Base-by-base conservation (phyloP, 2,888 invertebrate genomes). In the Phaonia tiefii region DNA sequence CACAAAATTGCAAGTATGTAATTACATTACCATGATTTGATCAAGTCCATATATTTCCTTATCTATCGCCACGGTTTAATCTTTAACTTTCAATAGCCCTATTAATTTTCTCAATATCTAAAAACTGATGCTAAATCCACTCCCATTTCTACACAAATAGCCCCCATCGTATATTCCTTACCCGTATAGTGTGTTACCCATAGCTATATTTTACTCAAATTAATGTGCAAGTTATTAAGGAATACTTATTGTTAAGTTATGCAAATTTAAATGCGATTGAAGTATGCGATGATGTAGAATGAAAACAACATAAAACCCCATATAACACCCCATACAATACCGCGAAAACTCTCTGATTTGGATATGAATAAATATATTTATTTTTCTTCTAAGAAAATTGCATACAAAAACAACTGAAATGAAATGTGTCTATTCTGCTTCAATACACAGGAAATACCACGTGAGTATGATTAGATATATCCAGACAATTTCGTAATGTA, bases 241-340 rank as follows among this genome's bases (percentile, higher is more conserved):
- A 42, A 54, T 69, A 49, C 7, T 69, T 39, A 69, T 54, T 39
- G 22, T 39, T 69, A 69, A 69, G 54, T 25, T 69, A 67, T 25
- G 37, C 26, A 69, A 54, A 54, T 39, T 39, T 42, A 22, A n/a
- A 22, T 42, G n/a, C n/a, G 39, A 63, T 20, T 44, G 1, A 3
- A 11, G 11, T 31, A 8, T 31, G 31, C 31, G 31, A 31, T 31
- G 8, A 54, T 22, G 25, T 25, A 54, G n/a, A 13, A n/a, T 54
- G 25, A 25, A 22, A 54, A 25, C 31, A 54, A 25, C 4, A 54
- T 10, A 51, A 7, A 49, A 49, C 13, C 22, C 25, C 22, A 54
- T 8, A 54, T 10, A 51, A 7, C 17, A 49, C 13, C 22, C 25
- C 22, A 54, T 8, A 46, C 46, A 4, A n/a, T 46, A 15, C 46